These are phyloP conservation scores for Drosophila pseudoananassae DNA, from an alignment of 1,140 invertebrate genomes.

Conservation along the genomic window DNA sequence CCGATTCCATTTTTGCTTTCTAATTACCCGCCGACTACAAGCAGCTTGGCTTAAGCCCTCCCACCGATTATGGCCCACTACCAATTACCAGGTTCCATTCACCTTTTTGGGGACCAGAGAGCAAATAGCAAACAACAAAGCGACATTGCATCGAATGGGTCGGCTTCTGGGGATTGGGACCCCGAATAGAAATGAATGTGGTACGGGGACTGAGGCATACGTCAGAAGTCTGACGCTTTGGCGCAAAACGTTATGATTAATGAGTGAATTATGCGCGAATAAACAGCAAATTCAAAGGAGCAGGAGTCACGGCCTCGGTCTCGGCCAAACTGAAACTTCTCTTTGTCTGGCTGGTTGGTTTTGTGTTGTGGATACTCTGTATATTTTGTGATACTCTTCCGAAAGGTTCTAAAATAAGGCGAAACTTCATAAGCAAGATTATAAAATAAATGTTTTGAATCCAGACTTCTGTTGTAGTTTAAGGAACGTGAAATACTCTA, in stretches of 20 bases:
- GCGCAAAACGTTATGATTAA: slow-evolving; percentile 81
- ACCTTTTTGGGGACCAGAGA: slow-evolving; percentile 37
- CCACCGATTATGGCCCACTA: slow-evolving; percentile 38
- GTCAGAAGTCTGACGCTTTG: slow-evolving; percentile 69
- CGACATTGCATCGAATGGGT: slow-evolving; percentile 43
- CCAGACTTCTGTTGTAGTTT: too few species aligned
- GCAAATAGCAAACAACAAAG: slow-evolving; percentile 50
- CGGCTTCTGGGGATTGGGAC: slow-evolving; percentile 13
- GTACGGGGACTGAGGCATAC: slow-evolving; percentile 44
- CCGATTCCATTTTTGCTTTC: slow-evolving; percentile 8
- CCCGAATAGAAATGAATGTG: slow-evolving; percentile 21
- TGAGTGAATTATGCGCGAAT: slow-evolving; percentile 82
- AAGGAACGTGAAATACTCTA: too few species aligned
- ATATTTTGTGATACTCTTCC: slow-evolving; percentile 25
- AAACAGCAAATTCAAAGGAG: slow-evolving; percentile 66
- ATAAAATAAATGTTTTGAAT: too few species aligned
- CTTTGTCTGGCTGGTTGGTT: slow-evolving; percentile 67
- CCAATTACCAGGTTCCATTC: slow-evolving; percentile 63
- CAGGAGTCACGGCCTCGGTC: slow-evolving; percentile 41
- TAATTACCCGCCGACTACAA: slow-evolving; percentile 46
- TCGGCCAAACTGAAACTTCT: slow-evolving; percentile 53
- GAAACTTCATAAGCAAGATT: background rate
- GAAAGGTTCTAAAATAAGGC: background rate
- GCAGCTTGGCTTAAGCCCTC: slow-evolving; percentile 8
- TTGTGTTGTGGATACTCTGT: slow-evolving; percentile 37